A percentile compares a stretch with the other conserved stretches of the same genome.
phyloP scores from a whole-genome alignment of 2,113 vertebrate genomes.

The Boleophthalmus pectinirostris region DNA sequence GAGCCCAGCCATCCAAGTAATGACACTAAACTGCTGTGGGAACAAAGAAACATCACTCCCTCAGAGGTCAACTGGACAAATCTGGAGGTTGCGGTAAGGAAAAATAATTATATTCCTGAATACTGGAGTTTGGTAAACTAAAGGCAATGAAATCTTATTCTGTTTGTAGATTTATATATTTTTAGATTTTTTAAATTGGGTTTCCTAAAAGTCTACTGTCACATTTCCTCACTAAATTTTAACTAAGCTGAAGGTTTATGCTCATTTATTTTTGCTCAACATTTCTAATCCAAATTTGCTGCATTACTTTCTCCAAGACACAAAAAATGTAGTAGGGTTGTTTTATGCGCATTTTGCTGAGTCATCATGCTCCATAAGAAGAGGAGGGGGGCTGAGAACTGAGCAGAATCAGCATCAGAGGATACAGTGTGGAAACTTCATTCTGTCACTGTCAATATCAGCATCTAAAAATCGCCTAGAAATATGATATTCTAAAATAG shows the following conservation, averaged over 20 bases:
- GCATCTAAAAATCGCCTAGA: background rate
- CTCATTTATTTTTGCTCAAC: too few species aligned
- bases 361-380: constrained; percentile 21
- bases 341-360: constrained; percentile 11
- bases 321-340: background rate
- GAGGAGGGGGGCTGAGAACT: constrained; percentile 46
- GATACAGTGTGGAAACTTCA: constrained; percentile 17
- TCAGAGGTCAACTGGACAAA: constrained; percentile 88
- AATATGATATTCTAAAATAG: background rate
- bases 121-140: background rate
- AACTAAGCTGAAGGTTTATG: background rate
- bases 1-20: constrained; percentile 91
- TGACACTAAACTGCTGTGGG: constrained; percentile 85
- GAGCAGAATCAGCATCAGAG: constrained; percentile 31
- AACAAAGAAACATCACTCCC: constrained; percentile 85
- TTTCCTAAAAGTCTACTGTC: background rate
- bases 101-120: background rate
- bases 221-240: background rate
- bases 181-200: background rate
- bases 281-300: background rate
- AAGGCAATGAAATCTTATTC: background rate
- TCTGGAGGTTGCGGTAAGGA: constrained; percentile 84
- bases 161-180: background rate
- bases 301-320: background rate
- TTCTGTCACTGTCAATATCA: constrained; percentile 11